phyloP scores from a whole-genome alignment of 30 jellyfish, hydroid and myxozoan species.

The Kudoa iwatai region DNA sequence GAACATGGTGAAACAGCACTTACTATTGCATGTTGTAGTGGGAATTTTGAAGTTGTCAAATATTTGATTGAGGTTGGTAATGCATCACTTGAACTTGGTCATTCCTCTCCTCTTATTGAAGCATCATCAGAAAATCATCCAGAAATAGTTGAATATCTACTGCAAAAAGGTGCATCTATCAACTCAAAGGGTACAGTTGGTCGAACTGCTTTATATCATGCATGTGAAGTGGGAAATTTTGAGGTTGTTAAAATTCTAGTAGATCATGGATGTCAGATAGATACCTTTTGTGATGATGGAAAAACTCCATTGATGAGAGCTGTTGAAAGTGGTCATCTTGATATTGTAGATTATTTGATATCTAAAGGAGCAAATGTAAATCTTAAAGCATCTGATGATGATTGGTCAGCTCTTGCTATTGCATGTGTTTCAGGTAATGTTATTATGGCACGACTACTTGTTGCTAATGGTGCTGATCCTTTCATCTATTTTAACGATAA shows the following conservation, averaged over 20 bases:
- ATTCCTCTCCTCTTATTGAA: constrained; percentile 72
- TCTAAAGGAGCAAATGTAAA: constrained; percentile 33
- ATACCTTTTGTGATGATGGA: constrained; percentile 37
- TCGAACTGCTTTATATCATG: constrained; percentile 58
- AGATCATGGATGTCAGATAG: constrained; percentile 35
- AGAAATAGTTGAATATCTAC: constrained; percentile 33
- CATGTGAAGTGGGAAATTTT: constrained; percentile 75
- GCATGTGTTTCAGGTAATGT: constrained; percentile 88
- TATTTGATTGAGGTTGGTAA: constrained; percentile 44
- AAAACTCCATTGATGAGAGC: constrained; percentile 74
- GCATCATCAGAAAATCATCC: constrained; percentile 95
- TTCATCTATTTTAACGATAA: constrained; percentile 20
- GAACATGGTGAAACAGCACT: constrained; percentile 78
- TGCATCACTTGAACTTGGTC: constrained; percentile 63
- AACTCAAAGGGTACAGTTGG: constrained; percentile 67
- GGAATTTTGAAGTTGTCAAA: constrained; percentile 41
- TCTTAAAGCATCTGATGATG: constrained; percentile 15
- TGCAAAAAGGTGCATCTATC: constrained; percentile 43
- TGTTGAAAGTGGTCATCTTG: constrained; percentile 70
- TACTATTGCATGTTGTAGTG: constrained; percentile 81
- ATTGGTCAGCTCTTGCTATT: constrained; percentile 37
- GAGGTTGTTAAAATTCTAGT: constrained; percentile 38
- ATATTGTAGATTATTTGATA: constrained; percentile 30
- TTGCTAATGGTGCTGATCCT: constrained; percentile 51
- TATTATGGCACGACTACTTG: constrained; percentile 29